phyloP scores from a whole-genome alignment of 2,113 vertebrate genomes.

The Ictalurus furcatus region DNA sequence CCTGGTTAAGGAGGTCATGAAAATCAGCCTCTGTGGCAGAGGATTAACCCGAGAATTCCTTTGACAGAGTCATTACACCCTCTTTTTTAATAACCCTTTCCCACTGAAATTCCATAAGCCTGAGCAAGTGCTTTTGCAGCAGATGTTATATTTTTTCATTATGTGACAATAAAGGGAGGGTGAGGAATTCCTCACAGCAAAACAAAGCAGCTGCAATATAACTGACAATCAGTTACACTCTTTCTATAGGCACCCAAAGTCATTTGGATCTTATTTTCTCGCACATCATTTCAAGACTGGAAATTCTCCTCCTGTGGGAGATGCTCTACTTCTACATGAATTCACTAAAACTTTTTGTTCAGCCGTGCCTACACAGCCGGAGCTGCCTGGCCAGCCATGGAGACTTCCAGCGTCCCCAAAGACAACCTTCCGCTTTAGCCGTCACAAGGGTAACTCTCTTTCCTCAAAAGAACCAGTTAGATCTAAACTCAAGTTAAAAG shows the following conservation, averaged over 20 bases:
- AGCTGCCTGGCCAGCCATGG: not conserved
- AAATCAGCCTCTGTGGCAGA: not conserved
- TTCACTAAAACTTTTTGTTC: not conserved
- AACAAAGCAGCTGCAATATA: constrained; percentile 63
- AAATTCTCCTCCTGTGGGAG: constrained; percentile 18
- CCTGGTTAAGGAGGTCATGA: constrained; percentile 7
- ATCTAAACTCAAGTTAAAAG: not conserved
- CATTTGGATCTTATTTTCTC: constrained; percentile 37
- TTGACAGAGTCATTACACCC: constrained; percentile 43
- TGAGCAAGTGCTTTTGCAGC: constrained; percentile 56
- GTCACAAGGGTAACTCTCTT: not conserved
- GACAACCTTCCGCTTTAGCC: not conserved
- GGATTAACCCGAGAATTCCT: constrained; percentile 43
- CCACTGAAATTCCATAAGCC: constrained; percentile 59
- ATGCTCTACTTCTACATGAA: constrained; percentile 21
- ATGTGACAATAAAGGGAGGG: constrained; percentile 55
- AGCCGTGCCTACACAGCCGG: not conserved
- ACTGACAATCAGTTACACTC: constrained; percentile 62
- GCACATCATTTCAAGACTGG: constrained; percentile 22
- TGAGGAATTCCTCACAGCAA: constrained; percentile 54
- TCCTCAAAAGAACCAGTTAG: not conserved
- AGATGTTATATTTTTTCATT: constrained; percentile 70
- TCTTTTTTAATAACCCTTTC: constrained; percentile 58
- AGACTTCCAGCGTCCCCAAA: not conserved
- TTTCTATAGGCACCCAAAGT: constrained; percentile 41